These are phyloP conservation scores for Protomyctophum bolini DNA, from an alignment of 2,113 vertebrate genomes.

Conservation along the genomic window DNA sequence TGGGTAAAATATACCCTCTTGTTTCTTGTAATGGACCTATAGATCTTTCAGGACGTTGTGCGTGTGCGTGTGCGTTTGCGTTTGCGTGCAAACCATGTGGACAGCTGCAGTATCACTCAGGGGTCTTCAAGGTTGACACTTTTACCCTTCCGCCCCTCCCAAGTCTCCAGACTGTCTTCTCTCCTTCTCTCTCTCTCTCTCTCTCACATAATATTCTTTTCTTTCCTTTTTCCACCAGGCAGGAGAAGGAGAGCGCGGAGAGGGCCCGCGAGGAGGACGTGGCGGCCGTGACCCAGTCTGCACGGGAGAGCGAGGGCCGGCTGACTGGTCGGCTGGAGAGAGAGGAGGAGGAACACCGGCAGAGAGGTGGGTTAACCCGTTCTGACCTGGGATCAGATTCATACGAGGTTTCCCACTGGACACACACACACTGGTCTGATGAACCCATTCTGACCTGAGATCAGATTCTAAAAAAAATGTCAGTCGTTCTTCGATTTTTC, in stretches of 20 bases:
- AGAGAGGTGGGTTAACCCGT: constrained; percentile 92
- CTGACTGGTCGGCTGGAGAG: constrained; percentile 89
- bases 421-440: too few relatives aligned
- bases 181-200: neutral
- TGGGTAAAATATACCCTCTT: neutral
- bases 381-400: too few relatives aligned
- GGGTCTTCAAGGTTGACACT: constrained; percentile 50
- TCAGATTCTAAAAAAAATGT: too few relatives aligned
- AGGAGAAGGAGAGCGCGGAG: constrained; percentile 86
- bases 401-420: too few relatives aligned
- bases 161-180: constrained; percentile 24
- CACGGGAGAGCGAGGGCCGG: constrained; percentile 86
- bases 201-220: neutral
- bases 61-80: constrained; percentile 4
- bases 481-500: too few relatives aligned
- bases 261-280: constrained; percentile 83
- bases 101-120: constrained; percentile 60
- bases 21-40: neutral
- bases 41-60: neutral
- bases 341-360: constrained; percentile 90
- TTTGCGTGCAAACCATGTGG: constrained; percentile 21
- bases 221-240: constrained; percentile 67
- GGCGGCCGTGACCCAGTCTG: constrained; percentile 83
- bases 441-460: too few relatives aligned
- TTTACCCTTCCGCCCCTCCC: constrained; percentile 44